Evolutionary conservation across 1,140 invertebrate genomes (phyloP), one percentile per base, ranked within the genome.

Genomic region (Scaptomyza hsui): DNA sequence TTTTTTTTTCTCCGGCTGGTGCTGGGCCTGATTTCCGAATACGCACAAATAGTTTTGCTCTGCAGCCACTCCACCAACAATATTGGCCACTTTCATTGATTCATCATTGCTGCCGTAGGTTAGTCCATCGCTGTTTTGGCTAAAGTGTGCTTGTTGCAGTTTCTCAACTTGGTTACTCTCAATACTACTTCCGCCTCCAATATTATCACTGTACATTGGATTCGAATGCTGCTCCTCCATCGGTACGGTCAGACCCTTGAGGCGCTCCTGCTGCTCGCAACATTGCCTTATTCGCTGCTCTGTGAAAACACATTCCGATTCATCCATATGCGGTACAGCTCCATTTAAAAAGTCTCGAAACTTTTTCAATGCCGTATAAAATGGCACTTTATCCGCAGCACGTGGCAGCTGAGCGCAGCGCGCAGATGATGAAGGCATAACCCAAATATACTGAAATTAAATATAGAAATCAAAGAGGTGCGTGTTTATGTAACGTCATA

Each of bases 391-490:
- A 92, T 99, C 98, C 1, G 97, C 96, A 2, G 98, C 97, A 68
- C 98, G 94, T 1, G 98, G 98, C 71, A 99, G 93, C 91, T 99
- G 98, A 21, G 98, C 97, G 92, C 98, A 99, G 63, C 98, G 94
- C 35, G 98, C 98, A 91, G 97, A 98, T 18, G 98, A 99, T 37
- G 98, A 99, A 64, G 98, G 98, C 97, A 99, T 99, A 86, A 99
- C 98, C 97, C 97, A 99, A 93, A 99, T 97, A 91, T 97, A 96
- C 97, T 99, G 45, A n/a, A 90, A 86, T 29, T 4, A 41, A 51
- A 12, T 21, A 48, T 13, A 26, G 21, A 24, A 26, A 7, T 4
- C 4, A n/a, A 26, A 24, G 24, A 24, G 24, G n/a, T n/a, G n/a
- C n/a, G n/a, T n/a, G n/a, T n/a, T 24, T 24, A 24, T 24, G 4